Evolutionary conservation across 2,888 invertebrate species (phyloP), one percentile per base, ranked within the genome.

Genomic region (Limnephilus rhombicus): DNA sequence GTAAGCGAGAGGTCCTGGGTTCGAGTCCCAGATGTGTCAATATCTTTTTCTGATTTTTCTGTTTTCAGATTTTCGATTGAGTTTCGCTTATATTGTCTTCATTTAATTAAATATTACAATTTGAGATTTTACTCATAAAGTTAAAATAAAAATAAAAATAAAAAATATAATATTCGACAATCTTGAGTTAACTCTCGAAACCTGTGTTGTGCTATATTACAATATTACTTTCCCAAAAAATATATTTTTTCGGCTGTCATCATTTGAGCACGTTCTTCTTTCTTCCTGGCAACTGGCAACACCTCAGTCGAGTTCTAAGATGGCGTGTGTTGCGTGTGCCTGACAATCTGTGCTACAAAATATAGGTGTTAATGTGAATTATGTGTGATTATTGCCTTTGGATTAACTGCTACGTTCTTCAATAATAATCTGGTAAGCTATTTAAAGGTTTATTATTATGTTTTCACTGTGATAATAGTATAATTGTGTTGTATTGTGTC

Each of bases 291-390:
- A 41, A 41, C 41, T 45, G 45, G 91, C 31, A 92, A 91, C 83
- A 90, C 87, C 80, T 34, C 88, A 92, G 91, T 91, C 85, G 82
- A 80, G 88, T 87, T 90, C 82, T 49, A 92, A 92, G 89, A 92
- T 92, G 92, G 92, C 91, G 92, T 45, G 92, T 90, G 92, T 92
- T 90, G 90, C 88, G 91, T 92, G 91, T 87, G 87, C 85, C 34
- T 91, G 68, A 89, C 88, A 53, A 86, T 90, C 34, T 85, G 90
- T 89, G 92, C 80, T 82, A 80, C 31, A 89, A 91, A 90, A 82
- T 90, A 90, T 83, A 89, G 29, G 86, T 92, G 89, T 90, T 91
- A 85, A 37, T 83, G 89, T 90, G 89, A 92, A 92, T 90, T 92
- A 92, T 92, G 92, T 90, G 92, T 92, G 91, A 91, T 88, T 90